Evolutionary conservation across 2,797 vertebrate species (phyloP).

Genomic region (Phoxinus dragarum): DNA sequence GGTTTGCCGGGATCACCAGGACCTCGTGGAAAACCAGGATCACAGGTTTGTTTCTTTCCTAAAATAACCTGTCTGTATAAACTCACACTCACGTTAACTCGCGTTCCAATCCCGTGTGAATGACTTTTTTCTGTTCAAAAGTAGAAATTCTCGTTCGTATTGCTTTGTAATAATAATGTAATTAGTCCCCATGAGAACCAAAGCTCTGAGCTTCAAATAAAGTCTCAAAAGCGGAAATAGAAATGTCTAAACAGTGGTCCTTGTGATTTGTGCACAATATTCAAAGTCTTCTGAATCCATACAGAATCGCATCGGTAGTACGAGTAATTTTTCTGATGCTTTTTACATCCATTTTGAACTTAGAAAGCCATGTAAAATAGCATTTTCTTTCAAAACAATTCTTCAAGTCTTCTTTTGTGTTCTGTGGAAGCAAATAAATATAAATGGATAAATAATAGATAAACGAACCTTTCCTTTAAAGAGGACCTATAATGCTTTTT

Average conservation of each 20-base stretch:
- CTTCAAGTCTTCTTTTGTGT: not conserved
- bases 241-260: not conserved
- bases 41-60: constrained; percentile 79
- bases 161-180: not conserved
- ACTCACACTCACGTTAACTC: not conserved
- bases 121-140: not conserved
- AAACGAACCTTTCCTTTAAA: too few species aligned
- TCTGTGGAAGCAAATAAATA: not conserved
- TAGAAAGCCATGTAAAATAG: not conserved
- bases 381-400: not conserved
- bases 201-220: not conserved
- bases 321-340: not conserved
- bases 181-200: not conserved
- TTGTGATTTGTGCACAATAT: not conserved
- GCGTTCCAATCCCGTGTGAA: not conserved
- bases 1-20: constrained; percentile 89
- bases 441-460: not conserved
- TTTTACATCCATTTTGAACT: not conserved
- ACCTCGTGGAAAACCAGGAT: constrained; percentile 87
- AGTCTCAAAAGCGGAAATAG: not conserved
- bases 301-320: not conserved
- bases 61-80: not conserved
- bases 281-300: not conserved
- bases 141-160: not conserved
- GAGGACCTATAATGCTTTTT: too few species aligned